Base-by-base conservation (phyloP, 2,113 vertebrate genomes). In the Anser cygnoides region DNA sequence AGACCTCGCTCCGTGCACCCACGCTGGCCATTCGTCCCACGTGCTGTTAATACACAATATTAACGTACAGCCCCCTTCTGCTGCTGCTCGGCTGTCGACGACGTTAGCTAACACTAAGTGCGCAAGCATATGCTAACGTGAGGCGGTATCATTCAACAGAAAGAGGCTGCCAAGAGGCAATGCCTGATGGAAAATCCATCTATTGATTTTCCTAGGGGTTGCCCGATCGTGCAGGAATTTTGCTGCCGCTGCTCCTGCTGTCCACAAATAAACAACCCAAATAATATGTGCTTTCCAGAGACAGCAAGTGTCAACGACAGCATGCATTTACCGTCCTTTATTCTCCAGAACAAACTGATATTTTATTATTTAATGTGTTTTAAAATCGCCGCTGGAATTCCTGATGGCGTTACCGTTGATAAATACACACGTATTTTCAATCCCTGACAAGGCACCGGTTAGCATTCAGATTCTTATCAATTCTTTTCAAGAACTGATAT, bases 161-260 rank as follows among this genome's bases (percentile, higher is more conserved):
- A 31, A 57, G 54, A 6, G 63, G 49, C 9, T 71, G 86, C 76
- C 75, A 71, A 65, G 84, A 74, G 73, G 70, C 83, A 39, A 50
- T 0, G 31, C 72, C 77, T 57, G 74, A 61, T 72, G 84, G 91
- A 95, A 95, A 91, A 95, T 65, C 74, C 87, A 70, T 41, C 82
- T 1, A 93, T 91, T 62, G 89, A 92, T 95, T 93, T 92, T 93
- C 94, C 94, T 77, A 28, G 68, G 8, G 72, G 68, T 59, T 52
- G 54, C 52, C 52, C 17, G 20, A 39, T 29, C 5, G 12, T 11
- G 52, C 39, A 17, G 49, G 25, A 39, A 12, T 71, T 12, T 71
- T 35, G 87, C 85, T 93, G 81, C 74, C 86, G 62, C 54, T 31
- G 1, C 44, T 59, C 52, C 54, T 86, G 31, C 84, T 59, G 74